phyloP scores from a whole-genome alignment of 2,888 invertebrate species.

The Pristionchus fissidentatus region DNA sequence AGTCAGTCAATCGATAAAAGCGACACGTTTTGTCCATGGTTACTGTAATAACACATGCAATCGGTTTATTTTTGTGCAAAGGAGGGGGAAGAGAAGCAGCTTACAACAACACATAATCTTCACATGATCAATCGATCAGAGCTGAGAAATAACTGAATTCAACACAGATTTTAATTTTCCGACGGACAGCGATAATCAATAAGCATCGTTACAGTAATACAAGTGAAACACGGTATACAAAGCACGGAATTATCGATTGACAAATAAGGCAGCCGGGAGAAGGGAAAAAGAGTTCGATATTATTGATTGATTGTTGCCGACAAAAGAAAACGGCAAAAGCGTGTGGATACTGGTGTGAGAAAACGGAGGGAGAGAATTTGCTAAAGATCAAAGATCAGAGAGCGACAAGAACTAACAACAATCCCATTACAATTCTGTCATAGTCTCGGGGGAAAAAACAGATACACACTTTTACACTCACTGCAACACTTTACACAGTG shows the following conservation, averaged over 20 bases:
- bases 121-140: not conserved
- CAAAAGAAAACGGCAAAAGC: too few species aligned
- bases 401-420: not conserved
- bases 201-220: constrained; percentile 41
- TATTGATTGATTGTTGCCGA: constrained; percentile 32
- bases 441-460: not conserved
- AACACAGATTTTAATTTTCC: not conserved
- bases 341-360: not conserved
- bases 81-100: not conserved
- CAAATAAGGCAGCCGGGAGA: constrained; percentile 34
- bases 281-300: not conserved
- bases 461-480: not conserved
- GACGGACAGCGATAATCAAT: not conserved
- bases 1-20: not conserved
- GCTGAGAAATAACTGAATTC: not conserved
- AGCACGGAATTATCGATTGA: constrained; percentile 39
- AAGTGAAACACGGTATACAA: constrained; percentile 40
- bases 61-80: not conserved
- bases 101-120: not conserved
- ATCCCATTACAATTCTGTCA: too few species aligned
- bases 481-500: not conserved
- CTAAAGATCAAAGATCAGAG: too few species aligned
- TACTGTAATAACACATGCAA: not conserved
- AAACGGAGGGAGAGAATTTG: not conserved
- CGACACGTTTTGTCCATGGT: constrained; percentile 38